Conservation (phyloP, 2,888 invertebrate species). For the Drosophila emarginata region DNA sequence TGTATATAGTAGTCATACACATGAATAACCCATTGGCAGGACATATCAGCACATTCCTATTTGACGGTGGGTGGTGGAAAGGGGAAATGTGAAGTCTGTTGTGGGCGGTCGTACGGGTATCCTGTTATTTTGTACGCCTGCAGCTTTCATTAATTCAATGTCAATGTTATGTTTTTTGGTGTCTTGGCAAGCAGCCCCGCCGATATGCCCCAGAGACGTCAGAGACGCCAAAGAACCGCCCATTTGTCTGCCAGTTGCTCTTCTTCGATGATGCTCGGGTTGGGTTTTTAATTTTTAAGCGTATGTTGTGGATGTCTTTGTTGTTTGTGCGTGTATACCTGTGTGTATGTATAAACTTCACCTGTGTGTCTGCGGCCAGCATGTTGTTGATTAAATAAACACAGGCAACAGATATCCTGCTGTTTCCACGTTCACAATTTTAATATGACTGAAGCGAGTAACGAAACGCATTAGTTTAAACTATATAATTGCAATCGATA, state of each 20-base stretch:
- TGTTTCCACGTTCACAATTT: neutral
- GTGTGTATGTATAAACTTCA: conserved; percentile 10
- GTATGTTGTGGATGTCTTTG: conserved; percentile 31
- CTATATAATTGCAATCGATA: neutral
- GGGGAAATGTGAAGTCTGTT: neutral
- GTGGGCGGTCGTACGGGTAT: conserved; percentile 5
- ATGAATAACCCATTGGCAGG: conserved; percentile 61
- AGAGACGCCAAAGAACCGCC: conserved; percentile 17
- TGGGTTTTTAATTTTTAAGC: conserved; percentile 57
- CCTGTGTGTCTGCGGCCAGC: conserved; percentile 3
- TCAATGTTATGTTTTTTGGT: conserved; percentile 55
- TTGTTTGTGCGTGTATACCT: conserved; percentile 16
- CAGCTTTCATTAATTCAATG: conserved; percentile 71
- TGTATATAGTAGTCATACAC: conserved; percentile 8
- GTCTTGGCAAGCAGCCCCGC: conserved; percentile 18
- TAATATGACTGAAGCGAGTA: neutral
- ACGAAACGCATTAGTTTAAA: neutral
- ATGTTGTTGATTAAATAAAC: conserved; percentile 59
- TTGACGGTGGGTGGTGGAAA: neutral
- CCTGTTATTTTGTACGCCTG: conserved; percentile 50
- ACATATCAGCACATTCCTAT: conserved; percentile 44
- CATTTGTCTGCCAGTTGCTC: conserved; percentile 19
- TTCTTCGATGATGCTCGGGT: conserved; percentile 12
- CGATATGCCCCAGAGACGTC: conserved; percentile 12
- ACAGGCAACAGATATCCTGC: conserved; percentile 45